A percentile compares a stretch with the other conserved stretches of the same genome.
These are phyloP conservation scores for Eidolon dupreanum DNA, from an alignment of 2,797 vertebrate species.

Conservation along the genomic window DNA sequence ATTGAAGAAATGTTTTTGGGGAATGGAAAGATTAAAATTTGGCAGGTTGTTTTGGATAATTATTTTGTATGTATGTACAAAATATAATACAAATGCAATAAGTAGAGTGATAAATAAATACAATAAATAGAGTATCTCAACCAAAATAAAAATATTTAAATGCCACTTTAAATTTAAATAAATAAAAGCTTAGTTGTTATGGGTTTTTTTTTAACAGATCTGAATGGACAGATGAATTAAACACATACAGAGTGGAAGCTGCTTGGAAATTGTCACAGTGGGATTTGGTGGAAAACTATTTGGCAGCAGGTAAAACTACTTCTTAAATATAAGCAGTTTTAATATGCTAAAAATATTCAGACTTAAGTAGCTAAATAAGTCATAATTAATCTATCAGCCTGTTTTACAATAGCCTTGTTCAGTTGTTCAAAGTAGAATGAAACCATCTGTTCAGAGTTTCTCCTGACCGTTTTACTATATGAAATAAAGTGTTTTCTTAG, in stretches of 20 bases:
- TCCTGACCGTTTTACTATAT: constrained; percentile 33
- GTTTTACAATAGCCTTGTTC: background rate
- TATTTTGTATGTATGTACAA: constrained; percentile 51
- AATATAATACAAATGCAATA: background rate
- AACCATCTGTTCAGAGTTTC: constrained; percentile 8
- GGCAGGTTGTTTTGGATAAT: background rate
- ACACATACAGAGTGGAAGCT: constrained; percentile 97
- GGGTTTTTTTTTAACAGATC: constrained; percentile 84
- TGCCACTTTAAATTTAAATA: constrained; percentile 30
- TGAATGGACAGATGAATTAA: constrained; percentile 96
- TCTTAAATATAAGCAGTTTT: constrained; percentile 27
- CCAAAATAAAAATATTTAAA: constrained; percentile 8
- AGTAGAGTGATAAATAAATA: background rate
- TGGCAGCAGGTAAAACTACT: constrained; percentile 90
- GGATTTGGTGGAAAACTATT: constrained; percentile 96
- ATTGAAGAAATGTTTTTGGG: background rate
- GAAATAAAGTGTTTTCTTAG: background rate
- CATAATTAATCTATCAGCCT: background rate
- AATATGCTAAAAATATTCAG: constrained; percentile 38
- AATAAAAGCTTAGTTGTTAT: background rate
- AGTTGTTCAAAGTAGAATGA: constrained; percentile 40
- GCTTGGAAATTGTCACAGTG: constrained; percentile 98
- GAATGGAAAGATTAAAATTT: constrained; percentile 5
- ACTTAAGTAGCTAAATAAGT: constrained; percentile 37
- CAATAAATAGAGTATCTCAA: constrained; percentile 24